Evolutionary conservation across 2,888 invertebrate species (phyloP), one percentile per base, ranked within the genome.

Genomic region (Acrocera orbiculus): DNA sequence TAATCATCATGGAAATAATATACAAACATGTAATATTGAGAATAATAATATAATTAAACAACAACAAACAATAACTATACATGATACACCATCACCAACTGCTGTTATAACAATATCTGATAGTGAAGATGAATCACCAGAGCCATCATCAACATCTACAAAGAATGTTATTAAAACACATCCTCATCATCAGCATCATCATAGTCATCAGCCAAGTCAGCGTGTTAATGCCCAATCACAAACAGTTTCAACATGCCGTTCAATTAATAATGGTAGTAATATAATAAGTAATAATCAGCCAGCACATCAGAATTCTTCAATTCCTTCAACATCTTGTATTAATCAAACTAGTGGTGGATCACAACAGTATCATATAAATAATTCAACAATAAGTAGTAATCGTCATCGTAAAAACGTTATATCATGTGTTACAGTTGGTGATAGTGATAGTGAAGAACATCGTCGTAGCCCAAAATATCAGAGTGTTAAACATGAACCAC

Each of bases 91-190:
- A 2, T 90, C 90, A 19, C 92, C 92, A 4, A 81, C 89, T 27
- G 87, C 90, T 36, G 89, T 93, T 46, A 93, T 95, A 52, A 93
- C 92, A 26, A 89, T 90, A 49, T 86, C 85, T 13, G 93, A 93
- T 56, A 90, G 89, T 47, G 92, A 92, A 53, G 92, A 92, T 53
- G 92, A 93, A 50, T 64, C 69, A 34, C 63, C 65, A 7, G 65
- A 59, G 38, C 42, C 37, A 37, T 45, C 14, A 41, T 38, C 31
- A 39, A 39, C 26, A 31, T 38, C 30, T 38, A 42, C 23, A 42
- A 40, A 26, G 36, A 37, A n/a, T n/a, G n/a, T n/a, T 38, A 39
- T 40, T 1, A 46, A 48, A 16, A 46, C 47, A 25, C 58, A 55
- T 46, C 61, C 65, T 44, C 58, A 64, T 34, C 59, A 60, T 25